Percentiles rank a stretch among this genome's conserved stretches.
These are phyloP conservation scores for Halcyon smyrnensis DNA, from an alignment of 2,797 vertebrate genomes.

Conservation along the genomic window DNA sequence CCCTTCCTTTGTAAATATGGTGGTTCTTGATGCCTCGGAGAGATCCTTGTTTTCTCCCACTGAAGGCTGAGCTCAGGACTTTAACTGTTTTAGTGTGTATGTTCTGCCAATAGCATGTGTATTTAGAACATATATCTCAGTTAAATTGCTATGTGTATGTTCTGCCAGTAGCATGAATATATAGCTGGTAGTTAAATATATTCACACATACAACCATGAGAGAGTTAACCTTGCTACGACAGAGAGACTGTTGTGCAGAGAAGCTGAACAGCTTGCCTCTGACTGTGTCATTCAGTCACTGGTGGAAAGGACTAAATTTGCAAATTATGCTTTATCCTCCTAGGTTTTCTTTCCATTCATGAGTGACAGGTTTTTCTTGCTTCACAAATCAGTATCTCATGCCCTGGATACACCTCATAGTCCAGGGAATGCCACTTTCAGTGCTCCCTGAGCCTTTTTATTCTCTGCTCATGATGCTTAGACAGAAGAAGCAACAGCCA, in stretches of 20 bases:
- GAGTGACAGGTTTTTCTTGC: not conserved
- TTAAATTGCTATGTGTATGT: not conserved
- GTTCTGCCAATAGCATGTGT: not conserved
- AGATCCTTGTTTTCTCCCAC: not conserved
- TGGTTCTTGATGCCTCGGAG: not conserved
- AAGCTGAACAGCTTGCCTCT: not conserved
- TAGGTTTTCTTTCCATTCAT: not conserved
- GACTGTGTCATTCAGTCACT: not conserved
- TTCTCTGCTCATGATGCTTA: not conserved
- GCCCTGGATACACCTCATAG: not conserved
- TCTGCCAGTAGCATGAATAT: not conserved
- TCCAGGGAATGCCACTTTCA: not conserved
- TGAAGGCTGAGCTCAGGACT: not conserved
- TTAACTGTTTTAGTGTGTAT: not conserved
- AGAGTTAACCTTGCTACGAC: not conserved
- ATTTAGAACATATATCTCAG: not conserved
- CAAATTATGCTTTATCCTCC: not conserved
- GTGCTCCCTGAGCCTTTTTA: not conserved
- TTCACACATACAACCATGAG: not conserved
- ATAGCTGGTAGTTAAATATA: not conserved
- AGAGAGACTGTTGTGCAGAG: not conserved
- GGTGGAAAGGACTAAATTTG: not conserved
- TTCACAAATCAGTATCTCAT: not conserved
- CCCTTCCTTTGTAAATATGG: not conserved
- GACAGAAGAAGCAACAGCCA: not conserved